These are phyloP conservation scores for Platorchestia sp. DNA, from an alignment of 1,140 invertebrate species.

Conservation along the genomic window DNA sequence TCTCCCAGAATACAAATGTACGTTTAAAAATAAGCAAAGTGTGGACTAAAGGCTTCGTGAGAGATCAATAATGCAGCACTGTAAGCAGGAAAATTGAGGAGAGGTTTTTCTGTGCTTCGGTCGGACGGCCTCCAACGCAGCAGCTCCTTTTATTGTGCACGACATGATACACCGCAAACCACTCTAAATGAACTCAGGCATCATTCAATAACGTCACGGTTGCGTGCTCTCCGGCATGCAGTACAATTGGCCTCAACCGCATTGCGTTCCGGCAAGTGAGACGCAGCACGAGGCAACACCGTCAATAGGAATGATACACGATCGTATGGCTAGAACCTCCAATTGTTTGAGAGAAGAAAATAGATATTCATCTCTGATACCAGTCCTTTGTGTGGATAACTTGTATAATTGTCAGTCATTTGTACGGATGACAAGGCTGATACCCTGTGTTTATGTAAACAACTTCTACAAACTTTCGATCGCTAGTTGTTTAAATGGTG, in stretches of 20 bases:
- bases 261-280: not conserved
- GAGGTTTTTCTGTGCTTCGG: not conserved
- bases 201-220: not conserved
- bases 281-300: not conserved
- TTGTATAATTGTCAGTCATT: not conserved
- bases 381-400: not conserved
- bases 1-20: not conserved
- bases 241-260: not conserved
- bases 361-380: not conserved
- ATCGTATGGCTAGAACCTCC: not conserved
- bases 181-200: not conserved
- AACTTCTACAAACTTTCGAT: too few relatives aligned
- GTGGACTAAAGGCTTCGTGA: not conserved
- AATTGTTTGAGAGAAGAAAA: not conserved
- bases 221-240: not conserved
- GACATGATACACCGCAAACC: not conserved
- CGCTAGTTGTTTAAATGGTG: too few relatives aligned
- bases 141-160: not conserved
- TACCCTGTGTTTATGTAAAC: too few relatives aligned
- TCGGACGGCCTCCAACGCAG: not conserved
- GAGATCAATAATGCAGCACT: too few relatives aligned
- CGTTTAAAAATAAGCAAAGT: not conserved
- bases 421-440: not conserved
- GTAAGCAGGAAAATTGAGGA: not conserved
- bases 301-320: not conserved